Evolutionary conservation across 2,797 vertebrate species (phyloP).

Genomic region (Danio kyathit): DNA sequence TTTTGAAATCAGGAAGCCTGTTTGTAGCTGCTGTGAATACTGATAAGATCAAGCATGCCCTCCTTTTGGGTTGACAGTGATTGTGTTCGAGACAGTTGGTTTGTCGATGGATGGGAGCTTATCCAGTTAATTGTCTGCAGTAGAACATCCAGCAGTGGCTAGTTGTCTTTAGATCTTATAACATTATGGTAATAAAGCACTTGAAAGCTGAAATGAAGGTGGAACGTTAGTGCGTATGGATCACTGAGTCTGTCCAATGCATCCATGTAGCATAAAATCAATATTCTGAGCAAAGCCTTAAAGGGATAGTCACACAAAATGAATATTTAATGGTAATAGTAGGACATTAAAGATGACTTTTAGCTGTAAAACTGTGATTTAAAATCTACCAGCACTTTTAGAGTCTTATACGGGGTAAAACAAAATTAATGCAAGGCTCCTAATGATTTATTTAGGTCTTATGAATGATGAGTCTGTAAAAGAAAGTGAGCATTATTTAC

Average conservation of each 20-base stretch:
- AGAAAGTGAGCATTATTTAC: no score
- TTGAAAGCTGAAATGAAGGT: conserved; percentile 9
- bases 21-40: conserved; percentile 7
- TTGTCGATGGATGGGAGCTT: not conserved
- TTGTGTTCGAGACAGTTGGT: not conserved
- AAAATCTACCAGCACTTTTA: no score
- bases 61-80: not conserved
- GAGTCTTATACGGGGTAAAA: no score
- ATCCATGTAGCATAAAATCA: not conserved
- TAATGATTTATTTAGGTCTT: no score
- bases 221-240: conserved; percentile 6
- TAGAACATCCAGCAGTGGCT: not conserved
- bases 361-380: no score
- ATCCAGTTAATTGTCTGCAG: not conserved
- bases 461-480: no score
- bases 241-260: not conserved
- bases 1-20: not conserved
- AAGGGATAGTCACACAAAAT: not conserved
- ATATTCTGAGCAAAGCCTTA: not conserved
- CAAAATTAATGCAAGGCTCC: no score
- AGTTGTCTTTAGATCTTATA: not conserved
- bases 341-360: no score
- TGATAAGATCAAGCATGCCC: not conserved
- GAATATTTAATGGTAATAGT: not conserved
- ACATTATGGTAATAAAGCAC: conserved; percentile 3